Base-by-base conservation (phyloP, 2,888 invertebrate species). In the Cremastinae sp. region DNA sequence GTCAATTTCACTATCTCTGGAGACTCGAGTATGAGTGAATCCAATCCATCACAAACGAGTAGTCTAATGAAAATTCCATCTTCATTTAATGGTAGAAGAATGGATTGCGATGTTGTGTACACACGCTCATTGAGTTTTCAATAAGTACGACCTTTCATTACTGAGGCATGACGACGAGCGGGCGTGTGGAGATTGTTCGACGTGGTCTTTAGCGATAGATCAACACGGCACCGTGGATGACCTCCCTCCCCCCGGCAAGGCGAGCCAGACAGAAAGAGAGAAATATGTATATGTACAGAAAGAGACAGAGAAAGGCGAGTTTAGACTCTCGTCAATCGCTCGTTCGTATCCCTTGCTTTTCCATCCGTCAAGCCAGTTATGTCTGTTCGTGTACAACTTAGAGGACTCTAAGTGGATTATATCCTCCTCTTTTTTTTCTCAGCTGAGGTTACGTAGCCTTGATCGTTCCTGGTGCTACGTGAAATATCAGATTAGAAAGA, bases 91-190 rank as follows among this genome's bases (percentile, higher is more conserved):
- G 47, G 58, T 35, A 28, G 73, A 73, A 59, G 28, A 28, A 2
- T 2, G 64, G 69, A 69, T 77, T 61, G 59, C 55, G 37, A 41
- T 5, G 2, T 5, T 3, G 28, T 28, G 28, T 12, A 12, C 35
- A 65, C 55, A 55, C 53, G 62, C 73, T 77, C 76, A 77, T 73
- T 77, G 76, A 70, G 76, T 73, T 73, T 73, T 73, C 65, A 49
- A 70, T 59, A 64, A 61, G 53, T 62, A 69, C 76, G 76, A 76
- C 76, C 76, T 76, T 76, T 76, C 76, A 69, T 76, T 12, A 28
- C 28, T 18, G 58, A 69, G 53, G 39, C 72, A 76, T 66, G 69
- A 69, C 62, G 62, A 53, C 20, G 62, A 58, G 28, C 28, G 28
- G 64, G 51, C 64, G 18, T 20, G 56, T 53, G 64, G 76, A 73